Evolutionary conservation across 1,140 invertebrate species (phyloP), one percentile per base, ranked within the genome.

Genomic region (Vollenhovia emeryi): DNA sequence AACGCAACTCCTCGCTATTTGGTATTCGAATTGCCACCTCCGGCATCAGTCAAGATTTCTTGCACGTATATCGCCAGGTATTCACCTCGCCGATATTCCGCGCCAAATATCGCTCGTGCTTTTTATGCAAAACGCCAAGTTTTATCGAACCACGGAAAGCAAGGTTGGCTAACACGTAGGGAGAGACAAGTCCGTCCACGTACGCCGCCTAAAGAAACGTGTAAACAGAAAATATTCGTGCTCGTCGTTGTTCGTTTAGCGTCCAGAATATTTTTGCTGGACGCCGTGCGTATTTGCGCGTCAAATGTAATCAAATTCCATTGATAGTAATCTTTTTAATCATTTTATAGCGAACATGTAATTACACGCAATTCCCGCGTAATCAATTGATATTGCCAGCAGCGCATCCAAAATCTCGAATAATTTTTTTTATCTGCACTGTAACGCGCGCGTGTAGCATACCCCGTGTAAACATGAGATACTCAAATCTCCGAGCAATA

Each of bases 101-200:
- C 91, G 76, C 86, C 89, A 68, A 88, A 91, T 92, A 90, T 87
- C 90, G 82, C 76, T 52, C 60, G 68, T 88, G 86, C 90, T 91
- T 90, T 88, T 92, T 90, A 92, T 92, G 90, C 89, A 92, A 92
- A 92, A 71, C 87, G 87, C 84, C 74, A 86, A 92, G 89, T 91
- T 91, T 91, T 91, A 87, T 85, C 64, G 64, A 52, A 59, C 52
- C 68, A 48, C 52, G n/a, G 52, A 27, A 78, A 80, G 50, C 36
- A 8, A 33, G 64, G 43, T 36, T 55, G 74, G 57, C 40, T 68
- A 75, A 84, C 74, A 68, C 73, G 36, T 30, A 88, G 69, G 66
- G 73, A 88, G 69, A 62, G 73, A 86, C 57, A 71, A 87, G 82
- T 91, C 86, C 69, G 84, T 86, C 85, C 89, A 90, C 90, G 87